Conservation (phyloP, 1,140 invertebrate genomes). For the Drosophila quadrilineata region DNA sequence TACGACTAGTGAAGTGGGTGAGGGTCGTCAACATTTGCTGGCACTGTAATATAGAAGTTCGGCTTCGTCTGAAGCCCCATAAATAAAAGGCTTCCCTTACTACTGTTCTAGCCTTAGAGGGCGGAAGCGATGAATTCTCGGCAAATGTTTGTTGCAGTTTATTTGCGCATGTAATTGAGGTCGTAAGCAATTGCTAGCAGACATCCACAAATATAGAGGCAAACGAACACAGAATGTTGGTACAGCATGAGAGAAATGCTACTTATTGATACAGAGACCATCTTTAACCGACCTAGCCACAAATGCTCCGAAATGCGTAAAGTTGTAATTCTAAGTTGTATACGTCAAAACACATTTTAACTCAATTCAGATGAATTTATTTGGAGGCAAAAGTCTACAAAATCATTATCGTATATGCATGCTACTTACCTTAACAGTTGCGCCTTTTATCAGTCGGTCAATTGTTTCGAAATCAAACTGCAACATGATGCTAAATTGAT, state of each 20-base stretch:
- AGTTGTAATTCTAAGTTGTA: conserved; percentile 15
- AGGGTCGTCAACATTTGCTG: conserved; percentile 29
- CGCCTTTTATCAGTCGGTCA: no score
- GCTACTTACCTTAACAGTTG: no score
- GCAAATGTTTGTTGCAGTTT: conserved; percentile 76
- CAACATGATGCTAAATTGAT: no score
- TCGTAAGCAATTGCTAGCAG: conserved; percentile 55
- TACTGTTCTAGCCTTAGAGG: conserved; percentile 2
- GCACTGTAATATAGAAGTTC: conserved; percentile 26
- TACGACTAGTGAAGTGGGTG: background rate
- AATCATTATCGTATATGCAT: no score
- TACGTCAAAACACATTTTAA: background rate
- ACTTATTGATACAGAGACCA: conserved; percentile 11
- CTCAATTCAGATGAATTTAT: background rate
- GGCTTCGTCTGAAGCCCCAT: conserved; percentile 18
- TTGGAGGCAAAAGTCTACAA: no score
- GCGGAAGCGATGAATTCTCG: conserved; percentile 51
- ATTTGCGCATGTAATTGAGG: conserved; percentile 76
- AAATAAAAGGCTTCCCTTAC: background rate
- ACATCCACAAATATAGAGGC: conserved; percentile 4
- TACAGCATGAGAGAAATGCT: conserved; percentile 5
- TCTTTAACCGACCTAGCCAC: background rate
- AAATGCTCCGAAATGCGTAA: conserved; percentile 17
- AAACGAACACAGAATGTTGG: conserved; percentile 18
- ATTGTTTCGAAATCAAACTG: no score